Evolutionary conservation across 1,140 invertebrate genomes (phyloP), one percentile per base, ranked within the genome.

Genomic region (Hydropsyche tenuis): DNA sequence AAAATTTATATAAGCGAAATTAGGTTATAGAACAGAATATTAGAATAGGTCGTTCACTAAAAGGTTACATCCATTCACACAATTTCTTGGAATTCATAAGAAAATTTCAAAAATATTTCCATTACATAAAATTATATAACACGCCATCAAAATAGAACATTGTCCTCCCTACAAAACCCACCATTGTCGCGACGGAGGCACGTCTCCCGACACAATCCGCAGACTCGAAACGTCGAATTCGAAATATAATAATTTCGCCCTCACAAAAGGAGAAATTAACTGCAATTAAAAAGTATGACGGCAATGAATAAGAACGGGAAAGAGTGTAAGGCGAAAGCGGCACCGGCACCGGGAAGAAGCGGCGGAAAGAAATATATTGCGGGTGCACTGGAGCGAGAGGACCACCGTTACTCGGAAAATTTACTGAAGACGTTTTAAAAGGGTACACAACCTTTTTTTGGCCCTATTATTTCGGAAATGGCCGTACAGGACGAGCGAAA

Each of bases 311-410:
- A 65, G 45, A 18, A 22, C 53, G 62, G 27, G 27, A 37, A 27
- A 64, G 42, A 25, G n/a, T n/a, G n/a, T n/a, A n/a, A n/a, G n/a
- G n/a, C n/a, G 22, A 62, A 62, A 37, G 30, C 22, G 20, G 9
- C 14, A 22, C 20, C 3, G 30, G 27, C 14, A 62, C 56, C 53
- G 30, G 53, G 53, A 56, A 70, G 53, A 51, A 70, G 37, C 48
- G 23, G 71, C 46, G 56, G 62, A 65, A 65, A 65, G 71, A 73
- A 73, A 73, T 73, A 73, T 73, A 65, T 73, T 73, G 63, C 62
- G 63, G 23, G 62, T 66, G 62, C 71, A 73, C 62, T 73, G 46
- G 71, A 73, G 71, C 71, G 71, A 51, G 63, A 37, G 63, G 71
- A 66, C 45, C 42, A 48, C 42, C 22, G 37, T 73, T 73, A 73